These are phyloP conservation scores for Oxyura jamaicensis DNA, from an alignment of 2,113 vertebrate species.

Conservation along the genomic window DNA sequence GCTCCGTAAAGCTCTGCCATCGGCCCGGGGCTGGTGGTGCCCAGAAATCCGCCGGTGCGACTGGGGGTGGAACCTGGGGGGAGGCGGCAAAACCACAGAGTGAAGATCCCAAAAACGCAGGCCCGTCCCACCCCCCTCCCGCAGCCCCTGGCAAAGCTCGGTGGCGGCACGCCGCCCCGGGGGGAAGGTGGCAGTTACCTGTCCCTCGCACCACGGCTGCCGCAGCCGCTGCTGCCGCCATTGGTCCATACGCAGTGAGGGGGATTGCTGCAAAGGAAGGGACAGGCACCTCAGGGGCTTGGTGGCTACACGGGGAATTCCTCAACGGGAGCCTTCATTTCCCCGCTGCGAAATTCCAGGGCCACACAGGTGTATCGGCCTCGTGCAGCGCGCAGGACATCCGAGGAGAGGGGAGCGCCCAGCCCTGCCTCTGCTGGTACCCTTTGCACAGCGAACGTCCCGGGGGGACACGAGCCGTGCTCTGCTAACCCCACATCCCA, in stretches of 20 bases:
- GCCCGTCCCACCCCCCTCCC: background rate
- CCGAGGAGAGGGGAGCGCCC: background rate
- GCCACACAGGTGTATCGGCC: background rate
- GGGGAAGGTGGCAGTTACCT: conserved; percentile 70
- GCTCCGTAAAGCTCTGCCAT: conserved; percentile 97
- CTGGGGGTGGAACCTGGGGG: conserved; percentile 90
- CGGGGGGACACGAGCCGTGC: background rate
- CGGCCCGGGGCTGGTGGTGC: conserved; percentile 96
- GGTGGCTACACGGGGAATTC: background rate
- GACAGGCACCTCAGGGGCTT: background rate
- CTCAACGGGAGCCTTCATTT: background rate
- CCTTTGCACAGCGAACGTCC: background rate
- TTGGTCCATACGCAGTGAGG: conserved; percentile 96
- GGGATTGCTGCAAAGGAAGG: conserved; percentile 88
- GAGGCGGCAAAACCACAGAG: conserved; percentile 68
- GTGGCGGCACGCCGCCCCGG: background rate
- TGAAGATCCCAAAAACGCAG: conserved; percentile 64
- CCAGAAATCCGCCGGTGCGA: conserved; percentile 95
- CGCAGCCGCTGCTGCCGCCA: conserved; percentile 92
- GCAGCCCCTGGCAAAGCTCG: background rate
- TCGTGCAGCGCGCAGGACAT: background rate
- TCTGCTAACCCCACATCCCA: background rate
- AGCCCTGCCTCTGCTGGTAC: background rate
- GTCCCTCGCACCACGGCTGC: conserved; percentile 94
- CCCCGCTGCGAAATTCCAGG: background rate